Base-by-base conservation (phyloP, 2,797 vertebrate genomes). In the Ibycter americanus region DNA sequence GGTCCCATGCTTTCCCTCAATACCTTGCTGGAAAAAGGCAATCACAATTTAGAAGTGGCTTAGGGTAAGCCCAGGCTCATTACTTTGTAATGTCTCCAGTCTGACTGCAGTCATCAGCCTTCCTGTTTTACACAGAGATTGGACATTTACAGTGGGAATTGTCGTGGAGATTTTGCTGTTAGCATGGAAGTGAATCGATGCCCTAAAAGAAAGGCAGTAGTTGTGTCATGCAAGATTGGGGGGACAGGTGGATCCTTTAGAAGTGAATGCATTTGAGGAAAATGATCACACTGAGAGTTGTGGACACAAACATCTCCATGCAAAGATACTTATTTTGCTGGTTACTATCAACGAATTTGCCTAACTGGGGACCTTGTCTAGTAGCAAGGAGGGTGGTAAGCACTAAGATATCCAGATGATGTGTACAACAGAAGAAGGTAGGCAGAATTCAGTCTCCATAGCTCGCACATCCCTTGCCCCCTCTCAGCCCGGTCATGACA, bases 391-490 rank as follows among this genome's bases (percentile, higher is more conserved):
- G 63, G 6, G 8, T 14, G 8, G 16, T 32, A 23, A 76, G 22
- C 36, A 29, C 8, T 4, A 6, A 63, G n/a, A 20, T 17, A 1
- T 4, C 7, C 3, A 27, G 34, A 11, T 36, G 55, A 61, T 23
- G 59, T 8, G 32, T 26, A 16, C 12, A 31, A 32, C 18, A 21
- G 44, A 36, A 67, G 51, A 15, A 10, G 22, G 21, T 20, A 44
- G 18, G 22, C 47, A 85, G 51, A 83, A 82, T 44, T 73, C 51
- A 38, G 22, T 15, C 20, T 62, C 40, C 20, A 3, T 17, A 25
- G 20, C n/a, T 81, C 4, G 2, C 42, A 25, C 26, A 15, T 12
- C 1, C 0, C 55, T 54, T 52, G 2, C 11, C 11, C 26, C 3
- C 12, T 38, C 56, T 56, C 68, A 51, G 29, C 29, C 66, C 26